Percentiles rank a stretch among this genome's conserved stretches.
These are phyloP conservation scores for Pontoporia blainvillei DNA, from an alignment of 2,113 vertebrate genomes.

Conservation along the genomic window DNA sequence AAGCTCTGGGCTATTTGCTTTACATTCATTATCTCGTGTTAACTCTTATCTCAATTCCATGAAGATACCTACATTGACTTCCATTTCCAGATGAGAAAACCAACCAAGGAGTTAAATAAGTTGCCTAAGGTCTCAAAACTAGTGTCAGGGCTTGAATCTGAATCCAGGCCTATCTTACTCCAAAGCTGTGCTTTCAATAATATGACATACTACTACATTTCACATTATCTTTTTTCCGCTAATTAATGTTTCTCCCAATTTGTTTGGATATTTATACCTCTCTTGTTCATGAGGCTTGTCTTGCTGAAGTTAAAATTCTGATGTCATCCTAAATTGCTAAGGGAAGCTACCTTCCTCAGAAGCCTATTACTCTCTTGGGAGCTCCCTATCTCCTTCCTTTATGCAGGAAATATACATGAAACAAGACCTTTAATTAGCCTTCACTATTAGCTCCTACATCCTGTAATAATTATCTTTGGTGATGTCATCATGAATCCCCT, in stretches of 20 bases:
- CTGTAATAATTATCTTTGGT: slow-evolving; percentile 64
- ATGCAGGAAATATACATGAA: slow-evolving; percentile 43
- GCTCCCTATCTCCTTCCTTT: not conserved
- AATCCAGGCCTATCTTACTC: not conserved
- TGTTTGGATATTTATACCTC: not conserved
- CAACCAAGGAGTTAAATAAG: not conserved
- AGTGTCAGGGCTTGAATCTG: not conserved
- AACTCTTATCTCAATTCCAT: not conserved
- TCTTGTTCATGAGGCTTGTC: not conserved
- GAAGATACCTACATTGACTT: not conserved
- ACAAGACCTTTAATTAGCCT: slow-evolving; percentile 57
- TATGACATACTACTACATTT: not conserved
- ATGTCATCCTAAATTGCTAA: not conserved
- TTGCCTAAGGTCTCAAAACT: not conserved
- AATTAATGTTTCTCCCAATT: not conserved
- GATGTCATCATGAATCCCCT: slow-evolving; percentile 41
- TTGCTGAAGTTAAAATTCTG: not conserved
- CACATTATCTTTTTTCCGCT: not conserved
- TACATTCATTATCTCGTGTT: not conserved
- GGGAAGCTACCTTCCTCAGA: not conserved
- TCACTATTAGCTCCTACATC: slow-evolving; percentile 44
- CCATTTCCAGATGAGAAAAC: not conserved
- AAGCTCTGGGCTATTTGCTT: not conserved
- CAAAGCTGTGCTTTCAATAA: not conserved
- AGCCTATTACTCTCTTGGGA: not conserved